Base-by-base conservation (phyloP, 2,888 invertebrate species). In the Rotaria magnacalcarata region DNA sequence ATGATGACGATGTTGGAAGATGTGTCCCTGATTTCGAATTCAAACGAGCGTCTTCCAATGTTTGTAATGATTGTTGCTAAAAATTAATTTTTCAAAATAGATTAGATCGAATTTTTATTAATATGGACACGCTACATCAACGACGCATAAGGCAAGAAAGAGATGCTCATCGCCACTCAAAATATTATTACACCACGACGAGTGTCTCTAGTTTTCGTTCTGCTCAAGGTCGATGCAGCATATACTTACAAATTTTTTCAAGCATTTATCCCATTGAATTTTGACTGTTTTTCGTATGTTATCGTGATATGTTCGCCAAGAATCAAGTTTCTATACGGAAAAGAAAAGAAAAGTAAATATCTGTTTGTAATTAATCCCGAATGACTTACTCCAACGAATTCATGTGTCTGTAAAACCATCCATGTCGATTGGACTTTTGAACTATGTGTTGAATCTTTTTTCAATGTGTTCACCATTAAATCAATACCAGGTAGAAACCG, bases 261-360 rank as follows among this genome's bases (percentile, higher is more conserved):
- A 47, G n/a, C 11, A 47, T 80, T 80, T 80, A 43, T 80, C 80
- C 80, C 80, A 80, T 47, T 80, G 80, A n/a, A 47, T 47, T 24
- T 80, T 80, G 24, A 80, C 80, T 47, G 80, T 80, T 80, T 80
- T 80, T 80, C 80, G 21, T 47, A 80, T n/a, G 47, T 41, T 43
- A 47, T 80, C 80, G 47, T 80, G 80, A 80, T 80, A 80, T 24
- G 24, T 80, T 47, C 80, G 80, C 80, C 80, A 80, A 11, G 43
- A 47, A n/a, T 43, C 47, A 47, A 80, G 47, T 80, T 80, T 80
- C 80, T 80, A 47, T 2, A 80, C 1, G 5, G 11, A 34, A 41
- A 41, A 19, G 5, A 10, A 34, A 41, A 41, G 4, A 74, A 74
- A 19, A 74, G n/a, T 0, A 34, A 19, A 34, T 0, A 6, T 21